Conservation (phyloP, 2,888 invertebrate species). For the Phalera bucephala region DNA sequence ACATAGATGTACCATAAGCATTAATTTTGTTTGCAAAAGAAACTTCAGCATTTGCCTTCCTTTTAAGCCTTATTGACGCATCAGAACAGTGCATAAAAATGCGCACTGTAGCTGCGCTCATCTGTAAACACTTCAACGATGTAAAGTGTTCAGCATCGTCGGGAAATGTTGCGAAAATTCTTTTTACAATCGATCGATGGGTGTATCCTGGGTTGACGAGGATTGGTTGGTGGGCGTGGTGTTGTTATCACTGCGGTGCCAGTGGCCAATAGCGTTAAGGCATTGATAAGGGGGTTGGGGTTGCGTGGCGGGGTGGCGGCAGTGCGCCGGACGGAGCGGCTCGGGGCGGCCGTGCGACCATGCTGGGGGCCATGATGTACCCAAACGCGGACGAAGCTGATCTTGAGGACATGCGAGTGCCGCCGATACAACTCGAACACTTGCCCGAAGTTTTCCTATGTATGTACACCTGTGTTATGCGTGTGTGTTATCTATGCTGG, state of each 20-base stretch:
- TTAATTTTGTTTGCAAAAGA: no score
- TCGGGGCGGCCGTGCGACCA: constrained; percentile 60
- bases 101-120: constrained; percentile 42
- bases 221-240: constrained; percentile 78
- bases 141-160: constrained; percentile 67
- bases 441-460: constrained; percentile 89
- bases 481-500: constrained; percentile 26
- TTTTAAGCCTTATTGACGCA: constrained; percentile 37
- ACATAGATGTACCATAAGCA: no score
- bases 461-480: constrained; percentile 75
- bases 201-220: constrained; percentile 52
- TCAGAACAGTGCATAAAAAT: constrained; percentile 44
- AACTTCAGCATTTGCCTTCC: no score
- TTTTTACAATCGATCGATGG: constrained; percentile 72
- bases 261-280: constrained; percentile 60
- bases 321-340: constrained; percentile 65
- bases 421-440: constrained; percentile 88
- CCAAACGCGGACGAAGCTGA: constrained; percentile 64
- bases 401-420: constrained; percentile 85
- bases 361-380: constrained; percentile 82
- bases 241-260: constrained; percentile 63
- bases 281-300: constrained; percentile 77
- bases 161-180: constrained; percentile 68
- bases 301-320: constrained; percentile 65
- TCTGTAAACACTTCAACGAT: constrained; percentile 60